Base-by-base conservation (phyloP, 2,888 invertebrate genomes). In the Atherix ibis region DNA sequence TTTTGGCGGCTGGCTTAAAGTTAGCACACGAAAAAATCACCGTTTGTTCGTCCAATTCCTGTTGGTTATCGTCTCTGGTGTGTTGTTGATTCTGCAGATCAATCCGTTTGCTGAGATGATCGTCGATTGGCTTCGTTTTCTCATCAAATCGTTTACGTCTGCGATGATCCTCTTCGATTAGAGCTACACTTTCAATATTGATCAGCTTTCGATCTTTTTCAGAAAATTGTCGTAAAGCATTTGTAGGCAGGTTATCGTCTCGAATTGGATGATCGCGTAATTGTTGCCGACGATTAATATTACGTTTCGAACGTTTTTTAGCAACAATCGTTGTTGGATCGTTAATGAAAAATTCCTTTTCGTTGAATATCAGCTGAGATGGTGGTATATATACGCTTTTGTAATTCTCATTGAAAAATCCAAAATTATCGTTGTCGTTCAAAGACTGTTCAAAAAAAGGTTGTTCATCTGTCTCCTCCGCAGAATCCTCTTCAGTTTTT, bases 371-470 rank as follows among this genome's bases (percentile, higher is more conserved):
- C 33, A 59, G 39, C 34, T 55, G 52, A 5, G 58, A 54, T 32
- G 58, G 51, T n/a, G 56, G 55, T 6, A 44, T 48, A 35, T 59
- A 59, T 8, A 59, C 58, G 44, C 58, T 58, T 31, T 49, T 51
- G 46, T 59, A 59, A 32, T 57, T 56, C 38, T 58, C 57, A 46
- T 58, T 36, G 31, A 31, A 14, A 14, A 31, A 18, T 10, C 18
- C 9, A 13, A 18, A 22, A 12, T 35, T 33, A 10, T 27, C 19
- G n/a, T 18, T 14, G 18, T 30, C 26, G n/a, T n/a, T n/a, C n/a
- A n/a, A n/a, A n/a, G n/a, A n/a, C n/a, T n/a, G n/a, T n/a, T n/a
- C n/a, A n/a, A n/a, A n/a, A n/a, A n/a, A n/a, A n/a, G 28, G 18
- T n/a, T 26, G 3, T 12, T 27, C 27, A 24, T 25, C 18, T 8